phyloP scores from a whole-genome alignment of 2,113 vertebrate genomes.

The Pterocles orientalis region DNA sequence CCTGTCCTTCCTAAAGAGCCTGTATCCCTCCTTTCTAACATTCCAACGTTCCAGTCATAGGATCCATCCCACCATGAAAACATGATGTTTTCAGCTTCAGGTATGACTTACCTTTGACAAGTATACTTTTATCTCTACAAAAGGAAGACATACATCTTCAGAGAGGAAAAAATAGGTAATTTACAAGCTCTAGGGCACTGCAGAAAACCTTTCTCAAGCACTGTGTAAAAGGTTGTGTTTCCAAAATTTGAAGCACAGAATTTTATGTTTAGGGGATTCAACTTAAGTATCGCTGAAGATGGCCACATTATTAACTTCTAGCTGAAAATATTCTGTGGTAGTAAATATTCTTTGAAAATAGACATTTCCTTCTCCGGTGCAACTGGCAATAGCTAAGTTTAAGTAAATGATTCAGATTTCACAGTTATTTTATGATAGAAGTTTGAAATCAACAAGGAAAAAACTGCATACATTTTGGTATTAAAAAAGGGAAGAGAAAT shows the following conservation, averaged over 20 bases:
- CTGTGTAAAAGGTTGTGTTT: not conserved
- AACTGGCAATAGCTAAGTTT: not conserved
- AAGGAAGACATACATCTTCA: not conserved
- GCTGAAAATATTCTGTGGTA: not conserved
- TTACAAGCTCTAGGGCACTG: not conserved
- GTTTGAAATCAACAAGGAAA: not conserved
- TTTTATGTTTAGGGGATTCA: not conserved
- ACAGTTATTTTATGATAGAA: not conserved
- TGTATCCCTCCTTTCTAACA: too few relatives aligned
- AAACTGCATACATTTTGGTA: not conserved
- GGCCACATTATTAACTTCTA: not conserved
- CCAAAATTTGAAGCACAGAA: not conserved
- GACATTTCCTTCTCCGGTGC: not conserved
- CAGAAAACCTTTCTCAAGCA: not conserved
- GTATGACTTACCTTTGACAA: not conserved
- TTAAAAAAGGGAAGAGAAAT: not conserved
- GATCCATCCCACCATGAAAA: not conserved
- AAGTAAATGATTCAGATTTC: not conserved
- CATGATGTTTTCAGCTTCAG: not conserved
- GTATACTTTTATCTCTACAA: not conserved
- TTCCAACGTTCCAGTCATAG: too few relatives aligned
- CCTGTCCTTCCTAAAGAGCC: too few relatives aligned
- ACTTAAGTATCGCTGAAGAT: not conserved
- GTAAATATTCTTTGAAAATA: not conserved
- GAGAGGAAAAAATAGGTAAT: not conserved